A percentile compares a stretch with the other conserved stretches of the same genome.
phyloP scores from a whole-genome alignment of 2,113 vertebrate genomes.

The Cranoglanis bouderius region DNA sequence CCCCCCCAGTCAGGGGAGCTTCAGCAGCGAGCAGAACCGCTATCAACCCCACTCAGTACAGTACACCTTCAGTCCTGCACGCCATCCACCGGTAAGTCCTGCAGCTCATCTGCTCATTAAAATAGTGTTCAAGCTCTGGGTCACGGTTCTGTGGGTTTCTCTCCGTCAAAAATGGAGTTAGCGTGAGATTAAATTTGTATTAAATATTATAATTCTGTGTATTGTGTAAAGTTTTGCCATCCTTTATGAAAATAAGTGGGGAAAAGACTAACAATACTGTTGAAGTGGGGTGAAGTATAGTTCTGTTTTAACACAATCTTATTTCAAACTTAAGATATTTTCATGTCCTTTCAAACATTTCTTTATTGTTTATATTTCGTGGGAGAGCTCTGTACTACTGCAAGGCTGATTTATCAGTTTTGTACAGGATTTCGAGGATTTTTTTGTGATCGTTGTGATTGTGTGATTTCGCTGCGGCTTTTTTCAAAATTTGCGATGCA shows the following conservation, averaged over 20 bases:
- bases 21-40: constrained; percentile 92
- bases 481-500: too few species aligned
- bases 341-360: too few species aligned
- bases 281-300: neutral
- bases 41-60: constrained; percentile 92
- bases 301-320: too few species aligned
- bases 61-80: constrained; percentile 85
- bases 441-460: too few species aligned
- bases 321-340: too few species aligned
- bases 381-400: too few species aligned
- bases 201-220: neutral
- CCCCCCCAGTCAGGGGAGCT: constrained; percentile 93
- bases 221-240: neutral
- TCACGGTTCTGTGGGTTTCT: neutral
- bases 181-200: neutral
- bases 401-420: too few species aligned
- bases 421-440: too few species aligned
- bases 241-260: neutral
- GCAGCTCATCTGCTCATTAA: neutral
- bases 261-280: neutral
- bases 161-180: too few species aligned
- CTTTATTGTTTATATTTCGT: too few species aligned
- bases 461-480: too few species aligned
- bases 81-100: constrained; percentile 88
- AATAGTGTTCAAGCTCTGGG: neutral